These are phyloP conservation scores for Nematolebias whitei DNA, from an alignment of 2,113 vertebrate species.

Conservation along the genomic window DNA sequence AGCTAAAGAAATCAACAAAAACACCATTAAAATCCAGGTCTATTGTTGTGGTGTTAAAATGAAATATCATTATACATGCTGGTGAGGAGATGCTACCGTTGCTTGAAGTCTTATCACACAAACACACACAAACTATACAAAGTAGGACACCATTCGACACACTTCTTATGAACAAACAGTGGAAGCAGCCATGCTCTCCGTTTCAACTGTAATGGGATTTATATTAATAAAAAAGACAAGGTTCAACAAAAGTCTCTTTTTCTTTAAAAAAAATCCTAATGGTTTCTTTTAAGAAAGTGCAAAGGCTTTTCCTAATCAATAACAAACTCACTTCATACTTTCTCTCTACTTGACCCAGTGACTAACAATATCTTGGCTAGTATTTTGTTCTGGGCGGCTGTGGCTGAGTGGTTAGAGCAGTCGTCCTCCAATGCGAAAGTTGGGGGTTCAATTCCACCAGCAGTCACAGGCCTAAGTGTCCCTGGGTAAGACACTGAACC, in stretches of 20 bases:
- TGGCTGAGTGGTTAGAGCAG: no score
- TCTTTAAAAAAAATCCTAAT: slow-evolving; percentile 35
- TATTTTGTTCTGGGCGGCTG: no score
- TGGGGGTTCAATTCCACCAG: no score
- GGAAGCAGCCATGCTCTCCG: slow-evolving; percentile 17
- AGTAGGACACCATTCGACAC: slow-evolving; percentile 7
- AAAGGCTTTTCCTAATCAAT: slow-evolving; percentile 41
- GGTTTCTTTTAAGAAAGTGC: slow-evolving; percentile 32
- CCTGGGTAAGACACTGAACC: no score
- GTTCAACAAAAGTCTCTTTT: slow-evolving; percentile 39
- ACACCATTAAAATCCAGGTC: background rate
- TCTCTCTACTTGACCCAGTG: slow-evolving; percentile 18
- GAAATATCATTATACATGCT: slow-evolving; percentile 20
- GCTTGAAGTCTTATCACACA: slow-evolving; percentile 5
- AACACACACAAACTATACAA: slow-evolving; percentile 7
- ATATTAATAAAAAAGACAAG: slow-evolving; percentile 4
- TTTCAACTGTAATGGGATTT: slow-evolving; percentile 48
- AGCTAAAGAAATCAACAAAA: background rate
- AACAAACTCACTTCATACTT: slow-evolving; percentile 27
- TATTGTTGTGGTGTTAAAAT: slow-evolving; percentile 1
- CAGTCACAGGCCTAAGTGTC: no score
- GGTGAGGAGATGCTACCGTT: slow-evolving; percentile 6
- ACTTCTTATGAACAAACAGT: slow-evolving; percentile 2
- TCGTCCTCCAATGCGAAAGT: no score
- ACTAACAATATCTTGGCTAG: slow-evolving; percentile 16